Evolutionary conservation across 2,888 invertebrate species (phyloP), one percentile per base, ranked within the genome.

Genomic region (Leistus spinibarbis): DNA sequence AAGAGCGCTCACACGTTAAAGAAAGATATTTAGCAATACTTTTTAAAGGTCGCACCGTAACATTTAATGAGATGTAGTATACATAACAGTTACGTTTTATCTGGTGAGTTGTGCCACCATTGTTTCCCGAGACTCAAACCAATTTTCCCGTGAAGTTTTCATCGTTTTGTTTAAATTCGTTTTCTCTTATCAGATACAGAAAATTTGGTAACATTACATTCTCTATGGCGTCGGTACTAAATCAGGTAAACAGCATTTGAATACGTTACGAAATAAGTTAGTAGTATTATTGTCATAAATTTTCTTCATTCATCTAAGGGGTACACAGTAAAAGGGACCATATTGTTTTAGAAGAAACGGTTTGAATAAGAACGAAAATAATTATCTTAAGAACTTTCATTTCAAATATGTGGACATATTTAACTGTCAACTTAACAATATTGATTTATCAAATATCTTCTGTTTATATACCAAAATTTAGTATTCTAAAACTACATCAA

Each of bases 11-110:
- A 40, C 10, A 40, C 40, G 13, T 0, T 40, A 40, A 40, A 40
- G 40, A 40, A 40, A 40, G 56, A 19, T 19, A 19, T 56, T 56
- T 56, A 1, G 56, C 10, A 53, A 53, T 9, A 13, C 13, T 19
- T 19, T 56, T 71, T 56, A 23, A 56, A 69, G 57, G 60, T 71
- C 22, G 5, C 13, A 65, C 70, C 54, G 9, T 71, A 56, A 64
- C 71, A 64, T 65, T 54, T 71, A 71, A 71, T 71, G 71, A 71
- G 63, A 64, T 65, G 64, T 65, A 19, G 27, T 69, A 22, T 57
- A 16, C 71, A 71, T 71, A 71, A 71, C 71, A 40, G 71, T 71
- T 71, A 64, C 23, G 64, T 71, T 71, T 71, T 71, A 71, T 71
- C 64, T 65, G 13, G 22, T 17, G 5, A 63, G 54, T 65, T 62